These are phyloP conservation scores for Dunckerocampus dactyliophorus DNA, from an alignment of 2,113 vertebrate species.

Conservation along the genomic window DNA sequence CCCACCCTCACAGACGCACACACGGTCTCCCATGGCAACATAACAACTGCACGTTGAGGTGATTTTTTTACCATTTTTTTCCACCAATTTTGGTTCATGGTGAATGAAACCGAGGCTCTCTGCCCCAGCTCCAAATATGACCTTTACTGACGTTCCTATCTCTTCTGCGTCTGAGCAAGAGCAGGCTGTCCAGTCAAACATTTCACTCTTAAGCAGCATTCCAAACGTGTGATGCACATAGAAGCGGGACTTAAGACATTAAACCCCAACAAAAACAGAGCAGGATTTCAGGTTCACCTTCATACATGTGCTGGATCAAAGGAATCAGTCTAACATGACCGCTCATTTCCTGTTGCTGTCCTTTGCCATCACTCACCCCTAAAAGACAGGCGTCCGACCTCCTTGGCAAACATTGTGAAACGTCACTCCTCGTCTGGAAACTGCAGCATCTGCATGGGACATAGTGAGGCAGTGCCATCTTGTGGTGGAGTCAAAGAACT, in stretches of 20 bases:
- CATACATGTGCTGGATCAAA: not conserved
- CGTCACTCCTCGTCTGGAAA: not conserved
- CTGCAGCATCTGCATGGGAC: not conserved
- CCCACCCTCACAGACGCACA: not conserved
- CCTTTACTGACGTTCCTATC: too few relatives aligned
- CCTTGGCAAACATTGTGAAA: not conserved
- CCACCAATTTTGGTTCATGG: too few relatives aligned
- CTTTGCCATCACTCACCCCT: not conserved
- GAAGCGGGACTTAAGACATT: not conserved
- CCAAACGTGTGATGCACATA: not conserved
- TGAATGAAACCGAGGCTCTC: not conserved
- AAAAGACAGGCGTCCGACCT: not conserved
- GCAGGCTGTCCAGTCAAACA: not conserved
- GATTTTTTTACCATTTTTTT: too few relatives aligned
- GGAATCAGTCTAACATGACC: not conserved
- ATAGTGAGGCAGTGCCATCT: conserved; percentile 28
- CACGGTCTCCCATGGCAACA: conserved; percentile 19
- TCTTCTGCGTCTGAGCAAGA: too few relatives aligned
- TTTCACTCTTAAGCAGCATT: not conserved
- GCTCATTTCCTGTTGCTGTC: not conserved
- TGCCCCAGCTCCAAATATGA: too few relatives aligned
- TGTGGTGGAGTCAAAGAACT: conserved; percentile 22
- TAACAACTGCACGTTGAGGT: not conserved
- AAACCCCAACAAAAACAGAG: not conserved
- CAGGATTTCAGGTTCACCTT: too few relatives aligned